Conservation (phyloP, 2,888 invertebrate species). For the Polydrusus cervinus region DNA sequence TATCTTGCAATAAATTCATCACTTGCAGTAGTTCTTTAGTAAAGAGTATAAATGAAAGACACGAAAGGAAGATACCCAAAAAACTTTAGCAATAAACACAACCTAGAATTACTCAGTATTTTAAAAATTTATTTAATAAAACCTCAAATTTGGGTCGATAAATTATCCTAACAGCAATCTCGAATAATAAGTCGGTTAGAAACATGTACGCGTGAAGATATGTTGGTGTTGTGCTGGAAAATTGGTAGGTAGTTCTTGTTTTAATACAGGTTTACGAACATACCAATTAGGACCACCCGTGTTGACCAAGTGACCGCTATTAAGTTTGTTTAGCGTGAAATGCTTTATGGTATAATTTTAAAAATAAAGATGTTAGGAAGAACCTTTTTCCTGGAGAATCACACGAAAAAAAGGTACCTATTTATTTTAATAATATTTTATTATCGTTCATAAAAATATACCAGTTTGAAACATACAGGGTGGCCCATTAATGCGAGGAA, state of each 20-base stretch:
- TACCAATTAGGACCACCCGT: conserved; percentile 64
- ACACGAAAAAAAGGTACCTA: neutral
- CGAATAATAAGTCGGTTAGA: conserved; percentile 10
- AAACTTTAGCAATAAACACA: too few relatives aligned
- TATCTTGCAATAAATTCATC: too few relatives aligned
- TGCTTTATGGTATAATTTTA: neutral
- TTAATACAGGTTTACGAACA: conserved; percentile 56
- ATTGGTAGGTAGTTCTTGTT: conserved; percentile 55
- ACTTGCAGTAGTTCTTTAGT: too few relatives aligned
- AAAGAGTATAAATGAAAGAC: too few relatives aligned
- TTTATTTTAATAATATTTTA: too few relatives aligned
- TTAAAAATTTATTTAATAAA: too few relatives aligned
- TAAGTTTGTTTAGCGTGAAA: conserved; percentile 10
- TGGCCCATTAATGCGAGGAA: too few relatives aligned
- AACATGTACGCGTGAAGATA: conserved; percentile 28
- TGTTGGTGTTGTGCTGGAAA: conserved; percentile 51
- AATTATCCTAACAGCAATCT: conserved; percentile 18
- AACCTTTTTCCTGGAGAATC: neutral
- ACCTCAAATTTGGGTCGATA: conserved; percentile 8
- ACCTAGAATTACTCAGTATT: too few relatives aligned
- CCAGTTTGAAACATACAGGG: too few relatives aligned
- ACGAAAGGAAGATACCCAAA: too few relatives aligned
- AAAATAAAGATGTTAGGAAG: conserved; percentile 1
- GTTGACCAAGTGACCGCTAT: conserved; percentile 32
- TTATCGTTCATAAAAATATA: too few relatives aligned